phyloP scores from a whole-genome alignment of 1,140 invertebrate species.

The Homarus americanus region DNA sequence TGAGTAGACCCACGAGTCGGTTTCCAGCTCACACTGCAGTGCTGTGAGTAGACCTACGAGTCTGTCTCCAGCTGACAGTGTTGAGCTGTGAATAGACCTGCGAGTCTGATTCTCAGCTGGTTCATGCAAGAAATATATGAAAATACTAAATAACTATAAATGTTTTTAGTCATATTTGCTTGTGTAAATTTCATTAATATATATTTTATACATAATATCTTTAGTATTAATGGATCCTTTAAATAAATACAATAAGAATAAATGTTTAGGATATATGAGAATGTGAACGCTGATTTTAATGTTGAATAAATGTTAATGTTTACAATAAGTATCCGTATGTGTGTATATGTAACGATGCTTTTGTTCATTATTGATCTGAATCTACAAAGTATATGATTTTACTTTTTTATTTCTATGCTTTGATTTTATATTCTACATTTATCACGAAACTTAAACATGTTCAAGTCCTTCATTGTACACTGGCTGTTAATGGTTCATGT shows the following conservation, averaged over 20 bases:
- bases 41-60: background rate
- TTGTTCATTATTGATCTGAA: too few relatives aligned
- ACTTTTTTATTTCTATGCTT: too few relatives aligned
- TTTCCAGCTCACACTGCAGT: background rate
- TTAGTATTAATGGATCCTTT: background rate
- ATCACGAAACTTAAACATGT: too few relatives aligned
- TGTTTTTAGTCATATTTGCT: background rate
- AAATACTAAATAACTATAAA: background rate
- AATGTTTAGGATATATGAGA: background rate
- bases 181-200: background rate
- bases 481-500: too few relatives aligned
- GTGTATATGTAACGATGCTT: too few relatives aligned
- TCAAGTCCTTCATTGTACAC: too few relatives aligned
- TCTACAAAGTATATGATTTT: too few relatives aligned
- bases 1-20: background rate
- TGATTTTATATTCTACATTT: too few relatives aligned
- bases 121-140: background rate
- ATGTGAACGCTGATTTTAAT: background rate
- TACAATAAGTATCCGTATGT: too few relatives aligned
- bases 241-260: background rate
- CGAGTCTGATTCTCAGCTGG: background rate
- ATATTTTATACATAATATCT: background rate
- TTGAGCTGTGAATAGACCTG: background rate
- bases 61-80: background rate
- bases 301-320: too few relatives aligned